phyloP scores from a whole-genome alignment of 2,113 vertebrate genomes.

The Centropristis striata region DNA sequence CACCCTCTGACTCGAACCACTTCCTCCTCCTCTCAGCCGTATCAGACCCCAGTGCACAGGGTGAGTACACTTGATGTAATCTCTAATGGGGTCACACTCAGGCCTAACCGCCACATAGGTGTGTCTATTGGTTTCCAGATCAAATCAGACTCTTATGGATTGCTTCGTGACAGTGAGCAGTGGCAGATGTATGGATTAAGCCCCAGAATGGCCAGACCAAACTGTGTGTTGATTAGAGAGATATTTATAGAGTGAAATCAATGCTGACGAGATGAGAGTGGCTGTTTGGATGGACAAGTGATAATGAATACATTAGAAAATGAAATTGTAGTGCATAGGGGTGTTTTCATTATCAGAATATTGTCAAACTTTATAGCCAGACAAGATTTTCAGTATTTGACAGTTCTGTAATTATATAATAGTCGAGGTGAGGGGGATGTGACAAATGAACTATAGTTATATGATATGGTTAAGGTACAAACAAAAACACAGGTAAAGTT shows the following conservation, averaged over 20 bases:
- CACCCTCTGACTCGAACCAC: constrained; percentile 10
- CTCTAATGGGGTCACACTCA: constrained; percentile 18
- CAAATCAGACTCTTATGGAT: constrained; percentile 4
- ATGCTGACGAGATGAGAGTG: not conserved
- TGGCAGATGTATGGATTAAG: constrained; percentile 12
- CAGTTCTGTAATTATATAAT: not conserved
- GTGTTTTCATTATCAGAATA: not conserved
- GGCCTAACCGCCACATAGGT: not conserved
- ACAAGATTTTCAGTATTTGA: not conserved
- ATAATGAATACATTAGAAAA: not conserved
- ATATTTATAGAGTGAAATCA: constrained; percentile 7
- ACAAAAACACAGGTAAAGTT: too few relatives aligned
- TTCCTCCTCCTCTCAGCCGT: constrained; percentile 52
- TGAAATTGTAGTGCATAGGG: not conserved
- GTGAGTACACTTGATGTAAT: constrained; percentile 70
- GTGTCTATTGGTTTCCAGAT: constrained; percentile 15
- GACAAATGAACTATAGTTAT: not conserved
- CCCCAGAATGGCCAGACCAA: not conserved
- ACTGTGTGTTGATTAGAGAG: not conserved
- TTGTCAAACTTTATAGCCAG: not conserved
- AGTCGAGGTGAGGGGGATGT: not conserved
- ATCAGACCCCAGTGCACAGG: constrained; percentile 55
- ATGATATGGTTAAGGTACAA: not conserved
- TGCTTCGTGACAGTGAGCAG: not conserved
- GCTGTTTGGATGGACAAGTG: not conserved